Base-by-base conservation (phyloP, 2,888 invertebrate genomes). In the Tethea ocularis region DNA sequence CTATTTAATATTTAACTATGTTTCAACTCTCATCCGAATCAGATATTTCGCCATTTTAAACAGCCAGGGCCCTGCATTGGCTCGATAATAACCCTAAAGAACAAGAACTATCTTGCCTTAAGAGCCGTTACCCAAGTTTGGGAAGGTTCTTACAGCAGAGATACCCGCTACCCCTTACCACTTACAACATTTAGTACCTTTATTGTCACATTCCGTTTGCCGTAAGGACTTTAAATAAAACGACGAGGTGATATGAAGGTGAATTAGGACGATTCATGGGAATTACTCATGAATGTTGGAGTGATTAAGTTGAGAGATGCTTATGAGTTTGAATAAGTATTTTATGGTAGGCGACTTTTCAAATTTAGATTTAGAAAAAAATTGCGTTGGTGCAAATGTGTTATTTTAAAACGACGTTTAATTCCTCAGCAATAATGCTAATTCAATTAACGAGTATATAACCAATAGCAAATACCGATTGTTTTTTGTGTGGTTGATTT, bases 261-360 rank as follows among this genome's bases (percentile, higher is more conserved):
- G 29, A 53, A 53, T 53, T 17, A 33, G 20, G 54, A 54, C 54
- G 33, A 33, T 54, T 33, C 36, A 22, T 33, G 36, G 7, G 6
- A 33, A 54, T 33, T 33, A 11, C 17, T 46, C 7, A 46, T 46
- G 46, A 46, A 20, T 33, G 22, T 1, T 0, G 3, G 33, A 36
- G 54, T 54, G 54, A 54, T 54, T 1, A 54, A 33, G 33, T 15
- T 33, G 15, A 13, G 17, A 29, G 15, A 22, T 7, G 15, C 22
- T 33, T 11, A 17, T 29, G 33, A 33, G 17, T 41, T 17, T 8
- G 41, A 46, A 10, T 29, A 8, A 17, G 33, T 33, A 29, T 24
- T 36, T 54, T 54, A 11, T 33, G 36, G 33, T 46, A 46, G 41
- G 41, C 1, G 7, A 46, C 10, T 1, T n/a, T 1, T 7, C 7